phyloP scores from a whole-genome alignment of 1,140 invertebrate species.

The Ceratina calcarata region DNA sequence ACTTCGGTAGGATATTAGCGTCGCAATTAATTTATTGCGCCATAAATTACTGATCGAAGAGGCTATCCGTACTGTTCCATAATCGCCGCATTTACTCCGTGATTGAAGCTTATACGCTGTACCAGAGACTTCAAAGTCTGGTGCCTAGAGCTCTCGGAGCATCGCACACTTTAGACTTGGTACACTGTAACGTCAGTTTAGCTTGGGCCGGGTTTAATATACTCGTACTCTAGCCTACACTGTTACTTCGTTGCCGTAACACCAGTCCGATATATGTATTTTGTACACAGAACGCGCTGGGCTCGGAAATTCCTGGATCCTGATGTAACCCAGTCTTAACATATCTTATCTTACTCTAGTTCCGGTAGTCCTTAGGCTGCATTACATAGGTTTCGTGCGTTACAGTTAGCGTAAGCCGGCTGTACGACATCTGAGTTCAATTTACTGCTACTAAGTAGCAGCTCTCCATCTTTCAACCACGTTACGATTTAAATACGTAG shows the following conservation, averaged over 20 bases:
- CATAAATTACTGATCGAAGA: background rate
- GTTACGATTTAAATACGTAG: too few species aligned
- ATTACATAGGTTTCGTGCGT: background rate
- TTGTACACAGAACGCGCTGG: background rate
- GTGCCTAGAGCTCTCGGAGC: background rate
- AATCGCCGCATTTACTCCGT: background rate
- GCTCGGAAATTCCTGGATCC: conserved; percentile 16
- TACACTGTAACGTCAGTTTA: conserved; percentile 5
- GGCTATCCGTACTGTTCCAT: background rate
- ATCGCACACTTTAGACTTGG: background rate
- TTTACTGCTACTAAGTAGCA: too few species aligned
- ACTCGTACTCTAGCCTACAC: background rate
- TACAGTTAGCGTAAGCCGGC: conserved; percentile 1
- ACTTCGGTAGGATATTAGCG: too few species aligned
- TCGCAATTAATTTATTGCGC: background rate
- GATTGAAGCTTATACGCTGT: background rate
- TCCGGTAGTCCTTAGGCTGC: background rate
- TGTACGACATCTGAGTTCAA: background rate
- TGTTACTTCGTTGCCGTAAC: background rate
- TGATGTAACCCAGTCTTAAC: conserved; percentile 14
- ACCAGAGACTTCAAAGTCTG: background rate
- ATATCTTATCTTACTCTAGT: background rate
- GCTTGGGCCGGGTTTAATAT: conserved; percentile 15
- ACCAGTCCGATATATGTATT: conserved; percentile 4
- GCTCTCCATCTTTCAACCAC: background rate